Evolutionary conservation across 2,797 vertebrate species (phyloP).

Genomic region (Iguana delicatissima): DNA sequence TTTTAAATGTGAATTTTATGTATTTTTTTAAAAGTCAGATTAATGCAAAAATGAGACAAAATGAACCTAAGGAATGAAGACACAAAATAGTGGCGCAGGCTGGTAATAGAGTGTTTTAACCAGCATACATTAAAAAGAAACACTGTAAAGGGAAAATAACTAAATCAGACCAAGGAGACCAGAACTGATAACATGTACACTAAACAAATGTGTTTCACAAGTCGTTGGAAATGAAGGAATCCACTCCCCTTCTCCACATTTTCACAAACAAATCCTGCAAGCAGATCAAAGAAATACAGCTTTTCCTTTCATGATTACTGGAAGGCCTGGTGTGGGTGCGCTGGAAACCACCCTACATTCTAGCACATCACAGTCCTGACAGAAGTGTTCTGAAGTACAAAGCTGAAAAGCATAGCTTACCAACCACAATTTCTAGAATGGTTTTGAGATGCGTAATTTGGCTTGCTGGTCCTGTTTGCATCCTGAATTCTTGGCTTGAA

Average conservation of each 20-base stretch:
- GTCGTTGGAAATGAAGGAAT: neutral
- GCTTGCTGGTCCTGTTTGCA: constrained; percentile 42
- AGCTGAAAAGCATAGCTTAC: constrained; percentile 31
- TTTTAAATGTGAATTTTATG: neutral
- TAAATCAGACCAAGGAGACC: neutral
- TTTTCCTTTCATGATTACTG: neutral
- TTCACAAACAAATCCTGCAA: neutral
- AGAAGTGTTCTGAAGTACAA: constrained; percentile 19
- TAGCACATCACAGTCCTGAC: constrained; percentile 20
- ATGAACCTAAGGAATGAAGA: neutral
- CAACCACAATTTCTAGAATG: constrained; percentile 49
- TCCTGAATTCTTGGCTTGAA: constrained; percentile 48
- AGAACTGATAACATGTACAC: neutral
- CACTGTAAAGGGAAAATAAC: neutral
- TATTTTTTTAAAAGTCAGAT: neutral
- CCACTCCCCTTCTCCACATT: neutral
- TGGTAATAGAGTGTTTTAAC: no score
- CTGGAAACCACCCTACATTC: neutral
- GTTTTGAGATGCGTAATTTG: constrained; percentile 55
- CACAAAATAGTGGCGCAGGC: neutral
- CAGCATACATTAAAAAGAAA: neutral
- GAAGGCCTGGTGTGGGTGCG: neutral
- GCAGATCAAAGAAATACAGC: neutral
- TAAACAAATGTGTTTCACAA: neutral
- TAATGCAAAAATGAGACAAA: neutral